phyloP scores from a whole-genome alignment of 2,797 vertebrate species.

The Pseudochaenichthys georgianus region DNA sequence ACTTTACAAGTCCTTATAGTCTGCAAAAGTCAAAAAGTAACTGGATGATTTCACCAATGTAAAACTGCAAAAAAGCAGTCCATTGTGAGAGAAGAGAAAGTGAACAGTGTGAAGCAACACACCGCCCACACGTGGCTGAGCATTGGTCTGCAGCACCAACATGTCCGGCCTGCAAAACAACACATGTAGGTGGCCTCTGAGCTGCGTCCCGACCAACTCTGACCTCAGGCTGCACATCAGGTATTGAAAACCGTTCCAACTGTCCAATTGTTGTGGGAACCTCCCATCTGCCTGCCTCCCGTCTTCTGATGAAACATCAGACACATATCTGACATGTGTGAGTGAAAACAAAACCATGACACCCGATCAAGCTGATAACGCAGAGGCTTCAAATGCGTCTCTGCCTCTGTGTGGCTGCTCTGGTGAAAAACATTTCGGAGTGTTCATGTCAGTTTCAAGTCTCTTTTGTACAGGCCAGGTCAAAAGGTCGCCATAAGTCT shows the following conservation, averaged over 20 bases:
- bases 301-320: constrained; percentile 12
- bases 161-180: constrained; percentile 38
- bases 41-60: background rate
- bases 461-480: constrained; percentile 69
- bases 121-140: constrained; percentile 56
- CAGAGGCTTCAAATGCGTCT: constrained; percentile 20
- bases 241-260: constrained; percentile 53
- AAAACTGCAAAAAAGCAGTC: constrained; percentile 18
- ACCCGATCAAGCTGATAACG: constrained; percentile 15
- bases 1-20: background rate
- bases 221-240: constrained; percentile 60
- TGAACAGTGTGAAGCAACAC: constrained; percentile 44
- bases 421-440: constrained; percentile 55
- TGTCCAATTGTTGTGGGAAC: constrained; percentile 49
- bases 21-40: background rate
- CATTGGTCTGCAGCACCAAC: constrained; percentile 53
- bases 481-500: constrained; percentile 71
- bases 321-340: constrained; percentile 26
- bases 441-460: constrained; percentile 63
- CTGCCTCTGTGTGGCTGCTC: constrained; percentile 29
- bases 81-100: constrained; percentile 36
- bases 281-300: constrained; percentile 11
- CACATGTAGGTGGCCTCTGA: constrained; percentile 54
- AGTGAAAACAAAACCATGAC: constrained; percentile 14
- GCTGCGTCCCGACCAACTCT: constrained; percentile 47